phyloP scores from a whole-genome alignment of 2,113 vertebrate species.

The Hemiprocne comata region DNA sequence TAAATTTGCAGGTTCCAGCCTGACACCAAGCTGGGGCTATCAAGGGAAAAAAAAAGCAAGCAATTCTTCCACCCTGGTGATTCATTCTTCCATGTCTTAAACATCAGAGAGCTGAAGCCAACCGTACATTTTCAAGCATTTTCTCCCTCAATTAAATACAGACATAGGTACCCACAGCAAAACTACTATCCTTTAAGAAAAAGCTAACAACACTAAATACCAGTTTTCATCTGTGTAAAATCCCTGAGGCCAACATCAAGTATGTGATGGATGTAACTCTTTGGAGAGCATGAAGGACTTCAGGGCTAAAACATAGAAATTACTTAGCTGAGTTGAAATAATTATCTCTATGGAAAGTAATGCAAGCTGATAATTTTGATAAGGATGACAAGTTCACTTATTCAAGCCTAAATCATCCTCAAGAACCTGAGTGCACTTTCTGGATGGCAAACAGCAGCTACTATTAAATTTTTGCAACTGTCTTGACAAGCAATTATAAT shows the following conservation, averaged over 20 bases:
- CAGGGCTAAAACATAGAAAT: neutral
- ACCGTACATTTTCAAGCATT: neutral
- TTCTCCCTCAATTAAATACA: conserved; percentile 36
- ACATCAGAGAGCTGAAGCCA: conserved; percentile 13
- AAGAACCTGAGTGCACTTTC: neutral
- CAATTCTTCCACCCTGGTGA: conserved; percentile 14
- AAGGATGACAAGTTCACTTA: conserved; percentile 19
- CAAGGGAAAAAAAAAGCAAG: neutral
- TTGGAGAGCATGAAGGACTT: neutral
- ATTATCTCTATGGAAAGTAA: neutral
- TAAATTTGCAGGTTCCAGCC: conserved; percentile 6
- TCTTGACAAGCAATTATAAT: conserved; percentile 37
- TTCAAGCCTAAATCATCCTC: neutral
- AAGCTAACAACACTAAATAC: neutral
- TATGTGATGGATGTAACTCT: neutral
- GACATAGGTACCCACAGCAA: neutral
- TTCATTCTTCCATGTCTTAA: conserved; percentile 19
- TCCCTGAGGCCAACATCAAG: neutral
- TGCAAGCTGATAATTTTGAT: conserved; percentile 26
- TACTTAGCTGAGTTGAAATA: neutral
- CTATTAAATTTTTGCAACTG: conserved; percentile 14
- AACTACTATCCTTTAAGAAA: neutral
- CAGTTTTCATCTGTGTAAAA: neutral
- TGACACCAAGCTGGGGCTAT: neutral
- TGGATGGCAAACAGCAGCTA: conserved; percentile 5